phyloP scores from a whole-genome alignment of 2,113 vertebrate species.

The Thinocorus orbignyianus region DNA sequence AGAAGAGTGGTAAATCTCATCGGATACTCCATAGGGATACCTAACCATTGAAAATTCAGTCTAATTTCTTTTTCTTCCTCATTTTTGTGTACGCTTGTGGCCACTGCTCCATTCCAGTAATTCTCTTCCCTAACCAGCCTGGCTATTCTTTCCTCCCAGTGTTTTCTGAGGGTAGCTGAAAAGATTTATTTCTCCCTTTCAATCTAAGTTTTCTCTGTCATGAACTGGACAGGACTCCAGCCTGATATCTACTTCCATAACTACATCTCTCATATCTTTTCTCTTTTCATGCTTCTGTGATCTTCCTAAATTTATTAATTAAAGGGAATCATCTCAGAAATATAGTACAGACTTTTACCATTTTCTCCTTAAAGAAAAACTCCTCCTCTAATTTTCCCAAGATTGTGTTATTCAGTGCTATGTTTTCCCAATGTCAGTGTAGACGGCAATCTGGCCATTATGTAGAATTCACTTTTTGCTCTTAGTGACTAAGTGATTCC shows the following conservation, averaged over 20 bases:
- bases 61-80: slow-evolving; percentile 9
- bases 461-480: not conserved
- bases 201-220: not conserved
- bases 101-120: slow-evolving; percentile 10
- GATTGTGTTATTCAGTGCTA: not conserved
- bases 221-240: not conserved
- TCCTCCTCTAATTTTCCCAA: not conserved
- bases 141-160: not conserved
- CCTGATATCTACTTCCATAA: not conserved
- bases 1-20: not conserved
- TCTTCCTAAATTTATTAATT: not conserved
- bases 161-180: not conserved
- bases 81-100: slow-evolving; percentile 11
- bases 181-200: slow-evolving; percentile 16
- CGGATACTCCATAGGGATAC: not conserved
- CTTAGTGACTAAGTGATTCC: not conserved
- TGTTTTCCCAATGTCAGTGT: not conserved
- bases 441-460: not conserved
- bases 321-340: not conserved
- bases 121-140: not conserved
- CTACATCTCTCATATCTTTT: not conserved
- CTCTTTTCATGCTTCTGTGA: not conserved
- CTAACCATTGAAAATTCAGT: not conserved
- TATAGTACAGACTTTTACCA: not conserved
- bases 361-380: not conserved